Evolutionary conservation across 2,888 invertebrate species (phyloP).

Genomic region (Drosophila melanosoma): DNA sequence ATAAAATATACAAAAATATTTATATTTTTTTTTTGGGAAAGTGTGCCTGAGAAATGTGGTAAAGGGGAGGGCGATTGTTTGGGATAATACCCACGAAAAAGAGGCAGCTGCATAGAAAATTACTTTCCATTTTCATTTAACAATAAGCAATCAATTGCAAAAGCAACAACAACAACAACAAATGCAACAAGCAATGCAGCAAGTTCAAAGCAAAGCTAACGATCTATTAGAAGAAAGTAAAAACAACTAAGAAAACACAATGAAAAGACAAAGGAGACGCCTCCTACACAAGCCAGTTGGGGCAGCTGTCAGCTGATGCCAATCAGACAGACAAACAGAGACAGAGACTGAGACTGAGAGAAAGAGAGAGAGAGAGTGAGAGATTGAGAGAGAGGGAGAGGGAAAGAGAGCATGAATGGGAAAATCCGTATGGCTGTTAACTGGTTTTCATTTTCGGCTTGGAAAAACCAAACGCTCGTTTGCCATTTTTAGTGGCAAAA

Average conservation of each 20-base stretch:
- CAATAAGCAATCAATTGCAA: constrained; percentile 78
- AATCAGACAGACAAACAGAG: constrained; percentile 48
- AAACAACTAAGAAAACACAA: constrained; percentile 67
- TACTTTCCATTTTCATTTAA: constrained; percentile 80
- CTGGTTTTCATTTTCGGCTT: constrained; percentile 79
- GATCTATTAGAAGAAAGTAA: constrained; percentile 81
- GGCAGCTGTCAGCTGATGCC: constrained; percentile 75
- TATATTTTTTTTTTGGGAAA: constrained; percentile 43
- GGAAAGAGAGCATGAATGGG: constrained; percentile 43
- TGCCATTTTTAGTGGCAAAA: constrained; percentile 78
- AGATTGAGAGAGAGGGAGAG: constrained; percentile 5
- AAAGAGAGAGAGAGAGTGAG: constrained; percentile 5
- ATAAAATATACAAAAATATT: not conserved
- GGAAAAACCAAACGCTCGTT: constrained; percentile 75
- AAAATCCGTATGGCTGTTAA: constrained; percentile 66
- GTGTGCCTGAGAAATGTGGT: constrained; percentile 9
- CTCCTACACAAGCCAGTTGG: constrained; percentile 67
- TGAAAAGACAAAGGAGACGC: constrained; percentile 58
- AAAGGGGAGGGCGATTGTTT: constrained; percentile 8
- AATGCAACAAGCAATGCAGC: constrained; percentile 24
- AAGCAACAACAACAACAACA: constrained; percentile 29
- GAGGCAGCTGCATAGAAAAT: constrained; percentile 68
- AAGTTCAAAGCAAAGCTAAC: constrained; percentile 79
- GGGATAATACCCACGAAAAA: constrained; percentile 38
- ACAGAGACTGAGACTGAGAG: constrained; percentile 3